A percentile compares a stretch with the other conserved stretches of the same genome.
phyloP scores from a whole-genome alignment of 2,888 invertebrate species.

The Eutolmus rufibarbis region DNA sequence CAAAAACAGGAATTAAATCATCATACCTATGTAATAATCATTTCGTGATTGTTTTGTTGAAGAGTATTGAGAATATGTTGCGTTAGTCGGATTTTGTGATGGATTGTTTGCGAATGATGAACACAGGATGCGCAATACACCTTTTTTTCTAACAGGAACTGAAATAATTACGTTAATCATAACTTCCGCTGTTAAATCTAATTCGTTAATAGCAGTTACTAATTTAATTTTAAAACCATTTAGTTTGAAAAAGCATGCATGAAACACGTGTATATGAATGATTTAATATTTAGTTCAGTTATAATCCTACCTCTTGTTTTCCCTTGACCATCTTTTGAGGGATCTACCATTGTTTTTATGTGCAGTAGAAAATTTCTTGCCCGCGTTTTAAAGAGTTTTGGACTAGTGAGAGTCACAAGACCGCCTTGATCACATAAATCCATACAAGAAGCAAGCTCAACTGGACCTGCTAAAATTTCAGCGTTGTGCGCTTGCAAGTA shows the following conservation, averaged over 20 bases:
- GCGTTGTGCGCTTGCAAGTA: slow-evolving; percentile 88
- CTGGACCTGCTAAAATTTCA: slow-evolving; percentile 88
- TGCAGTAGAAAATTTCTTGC: slow-evolving; percentile 82
- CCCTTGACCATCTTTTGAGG: slow-evolving; percentile 67
- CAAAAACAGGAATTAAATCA: slow-evolving; percentile 13
- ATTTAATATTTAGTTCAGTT: not conserved
- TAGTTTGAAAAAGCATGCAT: slow-evolving; percentile 47
- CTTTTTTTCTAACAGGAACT: slow-evolving; percentile 56
- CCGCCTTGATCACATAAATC: slow-evolving; percentile 88
- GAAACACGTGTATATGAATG: not conserved
- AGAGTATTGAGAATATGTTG: slow-evolving; percentile 53
- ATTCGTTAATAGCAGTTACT: not conserved
- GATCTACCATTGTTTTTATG: slow-evolving; percentile 73
- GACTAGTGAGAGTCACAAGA: slow-evolving; percentile 84
- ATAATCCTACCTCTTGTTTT: slow-evolving; percentile 59
- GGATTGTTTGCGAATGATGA: slow-evolving; percentile 55
- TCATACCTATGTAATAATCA: slow-evolving; percentile 55
- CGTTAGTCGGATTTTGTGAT: slow-evolving; percentile 53
- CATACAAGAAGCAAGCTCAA: slow-evolving; percentile 80
- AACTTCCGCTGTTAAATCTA: not conserved
- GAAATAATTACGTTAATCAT: slow-evolving; percentile 49
- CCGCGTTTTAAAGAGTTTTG: slow-evolving; percentile 79
- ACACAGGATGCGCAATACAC: slow-evolving; percentile 54
- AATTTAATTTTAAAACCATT: not conserved
- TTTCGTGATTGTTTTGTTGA: slow-evolving; percentile 53